A percentile compares a stretch with the other conserved stretches of the same genome.
Conservation (phyloP, 2,113 vertebrate species). For the Chloropsis cyanopogon region DNA sequence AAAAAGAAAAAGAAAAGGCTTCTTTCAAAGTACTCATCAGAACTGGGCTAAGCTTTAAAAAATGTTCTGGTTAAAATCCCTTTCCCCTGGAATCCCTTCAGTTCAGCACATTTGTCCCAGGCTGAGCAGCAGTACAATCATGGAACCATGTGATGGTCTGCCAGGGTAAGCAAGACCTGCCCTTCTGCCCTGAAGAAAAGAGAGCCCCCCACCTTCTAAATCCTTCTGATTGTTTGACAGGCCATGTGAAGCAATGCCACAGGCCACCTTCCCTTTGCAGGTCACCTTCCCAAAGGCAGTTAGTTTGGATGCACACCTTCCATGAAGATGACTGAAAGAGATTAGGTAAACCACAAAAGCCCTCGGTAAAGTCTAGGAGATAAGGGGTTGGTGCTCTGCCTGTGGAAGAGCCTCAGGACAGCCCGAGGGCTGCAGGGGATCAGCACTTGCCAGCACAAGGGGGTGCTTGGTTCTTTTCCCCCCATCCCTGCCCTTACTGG, state of each 20-base stretch:
- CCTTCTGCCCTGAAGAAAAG: background rate
- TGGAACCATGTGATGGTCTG: background rate
- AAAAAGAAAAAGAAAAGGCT: background rate
- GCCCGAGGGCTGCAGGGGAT: background rate
- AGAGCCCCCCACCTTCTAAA: background rate
- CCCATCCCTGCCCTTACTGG: background rate
- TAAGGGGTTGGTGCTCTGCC: background rate
- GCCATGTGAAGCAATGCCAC: background rate
- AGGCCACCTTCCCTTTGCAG: background rate
- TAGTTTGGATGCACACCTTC: background rate
- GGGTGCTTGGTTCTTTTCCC: background rate
- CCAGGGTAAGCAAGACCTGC: background rate
- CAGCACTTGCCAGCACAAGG: background rate
- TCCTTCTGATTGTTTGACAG: background rate
- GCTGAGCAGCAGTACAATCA: background rate
- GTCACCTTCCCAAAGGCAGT: background rate
- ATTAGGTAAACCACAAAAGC: constrained; percentile 34
- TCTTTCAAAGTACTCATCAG: background rate
- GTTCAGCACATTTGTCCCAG: background rate
- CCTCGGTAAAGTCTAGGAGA: background rate
- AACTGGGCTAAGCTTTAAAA: background rate
- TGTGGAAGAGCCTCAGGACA: background rate
- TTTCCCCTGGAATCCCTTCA: background rate
- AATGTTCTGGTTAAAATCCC: background rate
- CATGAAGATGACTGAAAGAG: background rate